A percentile compares a stretch with the other conserved stretches of the same genome.
Conservation (phyloP, 1,140 invertebrate species). For the Planococcus citri region DNA sequence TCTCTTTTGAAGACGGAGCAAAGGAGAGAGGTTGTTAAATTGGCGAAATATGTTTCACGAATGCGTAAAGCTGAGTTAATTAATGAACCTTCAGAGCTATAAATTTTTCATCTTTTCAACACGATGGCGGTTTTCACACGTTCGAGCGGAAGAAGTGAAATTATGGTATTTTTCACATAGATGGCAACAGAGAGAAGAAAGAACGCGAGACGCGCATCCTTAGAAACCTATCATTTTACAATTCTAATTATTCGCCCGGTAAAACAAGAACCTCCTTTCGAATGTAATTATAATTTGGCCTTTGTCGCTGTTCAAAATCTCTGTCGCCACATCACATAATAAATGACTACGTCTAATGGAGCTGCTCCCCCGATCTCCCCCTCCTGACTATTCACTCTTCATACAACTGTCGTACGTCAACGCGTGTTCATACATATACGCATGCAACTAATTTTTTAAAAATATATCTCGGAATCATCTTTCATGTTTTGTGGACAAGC, state of each 20-base stretch:
- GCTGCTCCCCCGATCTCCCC: not conserved
- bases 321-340: conserved; percentile 19
- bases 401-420: conserved; percentile 4
- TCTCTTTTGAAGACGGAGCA: too few relatives aligned
- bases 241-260: conserved; percentile 15
- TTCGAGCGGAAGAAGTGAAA: not conserved
- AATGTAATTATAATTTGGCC: conserved; percentile 14
- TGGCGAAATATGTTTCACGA: conserved; percentile 12
- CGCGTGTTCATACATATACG: not conserved
- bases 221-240: conserved; percentile 12
- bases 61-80: too few relatives aligned
- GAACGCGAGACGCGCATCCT: not conserved
- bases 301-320: conserved; percentile 16
- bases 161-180: not conserved
- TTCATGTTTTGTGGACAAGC: not conserved
- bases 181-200: too few relatives aligned
- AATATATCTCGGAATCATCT: not conserved
- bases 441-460: not conserved
- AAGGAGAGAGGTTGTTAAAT: not conserved
- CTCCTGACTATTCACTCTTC: too few relatives aligned
- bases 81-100: too few relatives aligned
- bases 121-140: not conserved
- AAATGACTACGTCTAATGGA: not conserved
- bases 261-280: conserved; percentile 14
- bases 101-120: too few relatives aligned